Percentiles rank a stretch among this genome's conserved stretches.
Conservation (phyloP, 2,797 vertebrate genomes). For the Amniataba percoides region DNA sequence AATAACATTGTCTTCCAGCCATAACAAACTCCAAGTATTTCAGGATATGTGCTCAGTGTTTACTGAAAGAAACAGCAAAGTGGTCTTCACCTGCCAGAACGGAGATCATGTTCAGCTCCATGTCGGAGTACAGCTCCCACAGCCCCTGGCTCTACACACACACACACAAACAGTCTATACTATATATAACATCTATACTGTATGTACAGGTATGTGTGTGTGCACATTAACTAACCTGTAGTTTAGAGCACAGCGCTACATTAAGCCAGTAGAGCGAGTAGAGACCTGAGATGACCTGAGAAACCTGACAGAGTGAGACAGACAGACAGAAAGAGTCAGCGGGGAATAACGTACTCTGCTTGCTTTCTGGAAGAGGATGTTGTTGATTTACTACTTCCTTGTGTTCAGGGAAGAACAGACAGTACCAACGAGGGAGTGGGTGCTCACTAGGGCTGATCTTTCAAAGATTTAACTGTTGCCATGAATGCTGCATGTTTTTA, state of each 20-base stretch:
- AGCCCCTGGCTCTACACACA: constrained; percentile 86
- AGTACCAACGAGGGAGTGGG: neutral
- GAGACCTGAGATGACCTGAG: constrained; percentile 81
- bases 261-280: constrained; percentile 85
- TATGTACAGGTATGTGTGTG: neutral
- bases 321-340: neutral
- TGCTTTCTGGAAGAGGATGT: neutral
- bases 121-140: constrained; percentile 90
- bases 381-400: constrained; percentile 2
- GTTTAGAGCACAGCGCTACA: constrained; percentile 78
- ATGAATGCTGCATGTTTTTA: too few species aligned
- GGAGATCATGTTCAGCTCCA: constrained; percentile 92
- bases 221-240: constrained; percentile 81
- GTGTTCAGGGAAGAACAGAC: neutral
- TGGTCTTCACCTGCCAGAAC: constrained; percentile 90
- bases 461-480: too few species aligned
- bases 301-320: constrained; percentile 73
- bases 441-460: too few species aligned
- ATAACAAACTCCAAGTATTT: too few species aligned
- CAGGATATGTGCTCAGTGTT: neutral
- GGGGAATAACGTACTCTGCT: neutral
- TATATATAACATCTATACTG: too few species aligned
- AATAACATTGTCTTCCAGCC: too few species aligned
- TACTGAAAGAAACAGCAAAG: neutral
- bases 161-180: constrained; percentile 43